phyloP scores from a whole-genome alignment of 2,113 vertebrate species.

The Ceyx melanurus region DNA sequence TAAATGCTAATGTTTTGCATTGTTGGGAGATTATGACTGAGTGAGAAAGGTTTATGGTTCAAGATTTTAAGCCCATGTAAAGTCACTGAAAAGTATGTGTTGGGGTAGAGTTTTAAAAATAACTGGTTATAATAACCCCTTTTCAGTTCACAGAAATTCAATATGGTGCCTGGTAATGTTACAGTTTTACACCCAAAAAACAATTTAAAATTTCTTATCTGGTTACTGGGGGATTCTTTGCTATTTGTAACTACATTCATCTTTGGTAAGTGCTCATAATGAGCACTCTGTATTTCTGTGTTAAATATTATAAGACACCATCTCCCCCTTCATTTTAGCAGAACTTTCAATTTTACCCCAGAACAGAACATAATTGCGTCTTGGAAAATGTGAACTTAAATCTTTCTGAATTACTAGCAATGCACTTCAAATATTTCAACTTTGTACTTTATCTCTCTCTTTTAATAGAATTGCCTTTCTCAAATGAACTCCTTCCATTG shows the following conservation, averaged over 20 bases:
- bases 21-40: not conserved
- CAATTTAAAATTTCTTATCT: not conserved
- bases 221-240: not conserved
- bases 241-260: not conserved
- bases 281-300: not conserved
- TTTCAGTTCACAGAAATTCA: not conserved
- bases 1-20: not conserved
- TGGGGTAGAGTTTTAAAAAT: not conserved
- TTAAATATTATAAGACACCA: not conserved
- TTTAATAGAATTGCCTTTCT: not conserved
- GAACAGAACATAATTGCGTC: not conserved
- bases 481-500: not conserved
- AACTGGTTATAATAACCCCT: not conserved
- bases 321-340: not conserved
- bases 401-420: not conserved
- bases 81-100: not conserved
- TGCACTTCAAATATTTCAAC: not conserved
- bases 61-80: not conserved
- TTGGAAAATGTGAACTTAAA: not conserved
- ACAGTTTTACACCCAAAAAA: not conserved
- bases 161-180: not conserved
- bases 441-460: slow-evolving; percentile 13
- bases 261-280: not conserved
- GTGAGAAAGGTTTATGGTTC: not conserved
- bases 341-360: not conserved